A percentile compares a stretch with the other conserved stretches of the same genome.
These are phyloP conservation scores for Protonemura montana DNA, from an alignment of 2,888 invertebrate genomes.

Conservation along the genomic window DNA sequence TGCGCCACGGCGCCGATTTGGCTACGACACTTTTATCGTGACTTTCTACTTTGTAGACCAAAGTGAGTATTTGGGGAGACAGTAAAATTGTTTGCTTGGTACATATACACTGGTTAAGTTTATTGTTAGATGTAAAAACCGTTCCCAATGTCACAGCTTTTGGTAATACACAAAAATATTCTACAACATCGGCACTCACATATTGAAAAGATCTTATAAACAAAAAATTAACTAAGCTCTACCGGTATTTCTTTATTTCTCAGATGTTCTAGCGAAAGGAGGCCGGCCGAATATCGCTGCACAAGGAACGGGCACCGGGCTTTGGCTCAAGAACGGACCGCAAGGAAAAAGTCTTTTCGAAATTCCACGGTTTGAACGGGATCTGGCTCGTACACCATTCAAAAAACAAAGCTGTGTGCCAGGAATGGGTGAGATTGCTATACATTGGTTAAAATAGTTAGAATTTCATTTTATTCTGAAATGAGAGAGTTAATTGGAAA, in stretches of 20 bases:
- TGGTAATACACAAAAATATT: too few species aligned
- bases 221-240: too few species aligned
- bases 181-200: too few species aligned
- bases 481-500: too few species aligned
- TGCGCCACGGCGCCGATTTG: neutral
- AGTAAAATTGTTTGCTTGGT: neutral
- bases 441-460: too few species aligned
- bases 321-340: constrained; percentile 38
- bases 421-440: constrained; percentile 39
- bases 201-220: too few species aligned
- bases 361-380: neutral
- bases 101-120: too few species aligned
- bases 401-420: constrained; percentile 40
- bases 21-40: neutral
- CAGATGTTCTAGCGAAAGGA: constrained; percentile 24
- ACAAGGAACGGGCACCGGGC: constrained; percentile 27
- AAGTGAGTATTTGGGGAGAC: constrained; percentile 15
- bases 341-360: neutral
- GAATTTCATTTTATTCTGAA: too few species aligned
- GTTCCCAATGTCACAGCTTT: too few species aligned
- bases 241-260: too few species aligned
- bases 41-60: constrained; percentile 10
- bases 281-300: neutral
- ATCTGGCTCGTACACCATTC: neutral
- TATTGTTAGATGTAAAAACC: too few species aligned